Percentiles rank a stretch among this genome's conserved stretches.
Evolutionary conservation across 2,113 vertebrate species (phyloP).

Genomic region (Leucopsar rothschildi): DNA sequence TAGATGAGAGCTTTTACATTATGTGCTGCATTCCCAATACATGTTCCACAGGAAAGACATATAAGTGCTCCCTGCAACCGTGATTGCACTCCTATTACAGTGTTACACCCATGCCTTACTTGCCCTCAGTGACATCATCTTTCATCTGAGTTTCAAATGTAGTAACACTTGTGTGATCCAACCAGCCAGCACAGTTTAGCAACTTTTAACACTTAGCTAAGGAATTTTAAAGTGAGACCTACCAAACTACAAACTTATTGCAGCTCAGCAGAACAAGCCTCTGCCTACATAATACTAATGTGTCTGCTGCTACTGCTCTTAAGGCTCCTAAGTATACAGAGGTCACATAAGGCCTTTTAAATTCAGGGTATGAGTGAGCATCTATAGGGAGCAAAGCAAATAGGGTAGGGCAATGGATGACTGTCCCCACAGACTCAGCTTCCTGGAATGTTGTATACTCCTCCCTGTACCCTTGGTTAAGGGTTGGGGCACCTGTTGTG

Average conservation of each 20-base stretch:
- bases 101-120: constrained; percentile 24
- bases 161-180: constrained; percentile 9
- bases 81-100: not conserved
- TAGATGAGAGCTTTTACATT: not conserved
- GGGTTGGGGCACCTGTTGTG: not conserved
- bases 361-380: not conserved
- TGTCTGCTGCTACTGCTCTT: not conserved
- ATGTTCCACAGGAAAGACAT: not conserved
- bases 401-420: not conserved
- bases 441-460: constrained; percentile 40
- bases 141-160: constrained; percentile 23
- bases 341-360: not conserved
- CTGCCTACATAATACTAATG: not conserved
- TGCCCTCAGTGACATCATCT: constrained; percentile 32
- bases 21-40: not conserved
- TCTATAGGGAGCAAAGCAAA: not conserved
- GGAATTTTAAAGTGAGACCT: not conserved
- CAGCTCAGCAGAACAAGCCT: not conserved
- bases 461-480: constrained; percentile 21
- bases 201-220: constrained; percentile 21
- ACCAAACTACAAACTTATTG: not conserved
- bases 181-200: constrained; percentile 46
- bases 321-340: not conserved
- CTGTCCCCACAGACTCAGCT: not conserved
- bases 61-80: not conserved